Evolutionary conservation across 2,797 vertebrate genomes (phyloP).

Genomic region (Sebastes vulpes): DNA sequence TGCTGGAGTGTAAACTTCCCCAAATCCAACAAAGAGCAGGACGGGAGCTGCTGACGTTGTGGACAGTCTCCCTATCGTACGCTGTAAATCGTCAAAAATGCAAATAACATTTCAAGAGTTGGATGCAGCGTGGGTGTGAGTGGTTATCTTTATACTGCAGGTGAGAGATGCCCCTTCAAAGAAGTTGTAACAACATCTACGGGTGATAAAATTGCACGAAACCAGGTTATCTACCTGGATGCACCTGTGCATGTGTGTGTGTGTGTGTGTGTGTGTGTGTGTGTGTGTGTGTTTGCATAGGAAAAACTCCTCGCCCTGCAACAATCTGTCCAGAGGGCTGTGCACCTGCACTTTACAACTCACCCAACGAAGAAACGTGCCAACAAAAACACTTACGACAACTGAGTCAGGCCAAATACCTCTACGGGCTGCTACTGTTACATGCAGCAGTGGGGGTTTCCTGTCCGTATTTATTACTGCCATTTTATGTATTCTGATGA

Average conservation of each 20-base stretch:
- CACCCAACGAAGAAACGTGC: conserved; percentile 18
- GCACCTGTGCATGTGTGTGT: conserved; percentile 3
- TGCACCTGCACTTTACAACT: conserved; percentile 70
- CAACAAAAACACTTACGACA: conserved; percentile 11
- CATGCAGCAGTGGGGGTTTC: conserved; percentile 14
- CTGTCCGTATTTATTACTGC: conserved; percentile 13
- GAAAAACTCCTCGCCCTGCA: conserved; percentile 24
- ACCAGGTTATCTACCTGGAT: conserved; percentile 25
- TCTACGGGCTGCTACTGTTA: conserved; percentile 8
- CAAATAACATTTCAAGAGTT: background rate
- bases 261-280: background rate
- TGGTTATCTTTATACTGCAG: background rate
- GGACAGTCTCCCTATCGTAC: background rate
- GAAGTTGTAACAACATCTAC: background rate
- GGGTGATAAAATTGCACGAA: conserved; percentile 12
- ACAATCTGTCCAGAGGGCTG: conserved; percentile 46
- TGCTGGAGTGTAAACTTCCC: background rate
- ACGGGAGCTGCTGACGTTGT: background rate
- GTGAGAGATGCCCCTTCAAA: background rate
- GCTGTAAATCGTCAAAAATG: background rate
- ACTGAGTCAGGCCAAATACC: conserved; percentile 45
- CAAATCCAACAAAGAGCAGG: background rate
- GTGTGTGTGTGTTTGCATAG: conserved; percentile 42
- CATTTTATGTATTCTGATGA: conserved; percentile 22
- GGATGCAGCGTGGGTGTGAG: background rate